Percentiles rank a stretch among this genome's conserved stretches.
Conservation (phyloP, 2,113 vertebrate species). For the Tautogolabrus adspersus region DNA sequence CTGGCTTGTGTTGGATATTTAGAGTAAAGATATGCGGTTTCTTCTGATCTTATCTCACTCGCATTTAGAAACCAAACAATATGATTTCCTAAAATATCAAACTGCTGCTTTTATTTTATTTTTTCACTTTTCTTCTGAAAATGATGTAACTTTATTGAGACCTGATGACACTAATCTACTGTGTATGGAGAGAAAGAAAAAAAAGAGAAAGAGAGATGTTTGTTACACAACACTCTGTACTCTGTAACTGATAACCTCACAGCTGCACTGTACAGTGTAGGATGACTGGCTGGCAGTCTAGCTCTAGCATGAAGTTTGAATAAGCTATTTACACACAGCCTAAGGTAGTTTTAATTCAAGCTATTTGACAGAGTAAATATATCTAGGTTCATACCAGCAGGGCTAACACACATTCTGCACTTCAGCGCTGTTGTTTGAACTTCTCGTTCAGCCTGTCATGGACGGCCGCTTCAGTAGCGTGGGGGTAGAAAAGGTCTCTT, state of each 20-base stretch:
- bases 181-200: constrained; percentile 15
- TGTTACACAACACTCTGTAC: constrained; percentile 53
- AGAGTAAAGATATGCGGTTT: not conserved
- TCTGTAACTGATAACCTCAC: constrained; percentile 49
- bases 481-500: constrained; percentile 95
- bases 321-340: constrained; percentile 73
- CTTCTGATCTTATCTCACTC: not conserved
- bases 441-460: constrained; percentile 60
- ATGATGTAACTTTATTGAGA: constrained; percentile 18
- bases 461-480: constrained; percentile 88
- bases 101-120: constrained; percentile 6
- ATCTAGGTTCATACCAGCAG: constrained; percentile 78
- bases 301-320: constrained; percentile 53
- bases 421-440: constrained; percentile 32
- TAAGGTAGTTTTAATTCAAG: constrained; percentile 62
- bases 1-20: not conserved
- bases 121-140: not conserved
- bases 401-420: constrained; percentile 72
- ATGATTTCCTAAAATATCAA: constrained; percentile 33
- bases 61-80: not conserved
- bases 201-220: constrained; percentile 19
- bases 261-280: constrained; percentile 52
- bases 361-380: constrained; percentile 69
- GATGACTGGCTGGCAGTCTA: constrained; percentile 38
- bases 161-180: constrained; percentile 32